Conservation (phyloP, 2,888 invertebrate species). For the Teinopalpus imperialis region DNA sequence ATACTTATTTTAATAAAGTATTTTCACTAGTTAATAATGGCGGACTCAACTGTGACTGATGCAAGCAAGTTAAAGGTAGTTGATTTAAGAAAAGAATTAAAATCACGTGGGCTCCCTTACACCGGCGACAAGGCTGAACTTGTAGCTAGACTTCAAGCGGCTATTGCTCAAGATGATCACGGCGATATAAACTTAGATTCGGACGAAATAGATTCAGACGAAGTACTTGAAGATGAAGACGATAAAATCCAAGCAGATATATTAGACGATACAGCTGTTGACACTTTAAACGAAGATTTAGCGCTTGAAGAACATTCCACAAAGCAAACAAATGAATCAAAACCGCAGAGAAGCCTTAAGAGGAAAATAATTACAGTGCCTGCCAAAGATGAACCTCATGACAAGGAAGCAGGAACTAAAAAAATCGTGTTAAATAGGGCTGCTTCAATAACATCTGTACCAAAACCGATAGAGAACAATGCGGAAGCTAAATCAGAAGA, state of each 20-base stretch:
- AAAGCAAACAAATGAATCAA: constrained; percentile 38
- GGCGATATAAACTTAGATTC: constrained; percentile 70
- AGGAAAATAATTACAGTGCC: constrained; percentile 54
- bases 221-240: constrained; percentile 79
- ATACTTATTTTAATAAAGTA: neutral
- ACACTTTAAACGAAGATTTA: constrained; percentile 65
- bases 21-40: constrained; percentile 39
- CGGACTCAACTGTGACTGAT: constrained; percentile 49
- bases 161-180: constrained; percentile 69
- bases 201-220: constrained; percentile 78
- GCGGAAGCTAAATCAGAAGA: constrained; percentile 39
- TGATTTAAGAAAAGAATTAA: constrained; percentile 91
- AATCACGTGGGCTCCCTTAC: constrained; percentile 87
- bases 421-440: constrained; percentile 84
- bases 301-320: constrained; percentile 53
- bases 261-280: constrained; percentile 61
- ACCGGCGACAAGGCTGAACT: constrained; percentile 92
- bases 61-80: constrained; percentile 86
- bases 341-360: constrained; percentile 57
- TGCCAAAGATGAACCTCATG: constrained; percentile 44
- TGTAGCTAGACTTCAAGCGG: constrained; percentile 86
- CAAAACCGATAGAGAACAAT: constrained; percentile 39
- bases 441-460: constrained; percentile 47
- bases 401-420: constrained; percentile 71
- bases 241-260: constrained; percentile 72